These are phyloP conservation scores for Crenuchus spilurus DNA, from an alignment of 2,797 vertebrate genomes.

Conservation along the genomic window DNA sequence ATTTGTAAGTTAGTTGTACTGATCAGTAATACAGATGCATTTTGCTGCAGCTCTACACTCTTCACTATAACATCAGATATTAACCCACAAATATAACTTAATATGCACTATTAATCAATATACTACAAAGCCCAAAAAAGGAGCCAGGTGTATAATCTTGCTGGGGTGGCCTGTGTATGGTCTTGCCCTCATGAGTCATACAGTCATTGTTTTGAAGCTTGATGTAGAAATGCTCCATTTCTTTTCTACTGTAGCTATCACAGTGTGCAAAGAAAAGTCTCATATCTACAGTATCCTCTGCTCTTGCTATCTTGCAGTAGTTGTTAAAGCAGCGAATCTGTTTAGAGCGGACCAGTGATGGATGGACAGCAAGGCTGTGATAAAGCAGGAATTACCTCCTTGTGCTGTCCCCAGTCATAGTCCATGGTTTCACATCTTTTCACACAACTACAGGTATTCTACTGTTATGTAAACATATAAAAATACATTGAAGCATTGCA, in stretches of 20 bases:
- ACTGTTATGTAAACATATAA: background rate
- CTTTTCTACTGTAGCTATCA: constrained; percentile 1
- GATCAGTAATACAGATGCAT: too few relatives aligned
- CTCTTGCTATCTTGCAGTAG: constrained; percentile 25
- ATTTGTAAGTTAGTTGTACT: too few relatives aligned
- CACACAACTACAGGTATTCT: background rate
- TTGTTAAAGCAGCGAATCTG: constrained; percentile 26
- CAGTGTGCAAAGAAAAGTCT: background rate
- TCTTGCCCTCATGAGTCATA: constrained; percentile 2
- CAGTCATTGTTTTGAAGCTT: constrained; percentile 3
- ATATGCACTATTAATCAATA: too few relatives aligned
- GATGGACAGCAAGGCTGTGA: constrained; percentile 36
- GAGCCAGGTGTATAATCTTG: background rate
- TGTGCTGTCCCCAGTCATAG: background rate
- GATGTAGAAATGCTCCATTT: background rate
- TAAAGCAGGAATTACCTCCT: constrained; percentile 32
- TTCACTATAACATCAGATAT: too few relatives aligned
- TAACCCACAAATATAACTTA: too few relatives aligned
- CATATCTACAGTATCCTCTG: constrained; percentile 20
- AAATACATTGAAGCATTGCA: too few relatives aligned
- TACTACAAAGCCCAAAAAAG: too few relatives aligned
- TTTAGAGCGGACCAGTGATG: constrained; percentile 31
- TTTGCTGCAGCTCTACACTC: too few relatives aligned
- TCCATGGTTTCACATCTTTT: background rate
- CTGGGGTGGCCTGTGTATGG: background rate